These are phyloP conservation scores for Pandemis heparana DNA, from an alignment of 2,888 invertebrate genomes.

Conservation along the genomic window DNA sequence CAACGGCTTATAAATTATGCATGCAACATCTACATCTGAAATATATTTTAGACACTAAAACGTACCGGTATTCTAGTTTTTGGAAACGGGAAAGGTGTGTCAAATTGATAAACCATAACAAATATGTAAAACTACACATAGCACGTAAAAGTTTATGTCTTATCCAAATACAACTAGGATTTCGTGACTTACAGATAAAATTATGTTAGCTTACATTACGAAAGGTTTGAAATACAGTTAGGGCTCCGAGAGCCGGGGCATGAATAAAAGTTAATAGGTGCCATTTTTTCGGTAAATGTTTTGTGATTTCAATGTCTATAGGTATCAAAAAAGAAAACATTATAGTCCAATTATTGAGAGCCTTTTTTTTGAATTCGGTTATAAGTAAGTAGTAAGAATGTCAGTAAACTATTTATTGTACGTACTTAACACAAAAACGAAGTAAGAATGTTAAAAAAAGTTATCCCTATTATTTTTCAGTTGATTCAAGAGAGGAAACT, in stretches of 20 bases:
- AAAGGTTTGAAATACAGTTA: conserved; percentile 7
- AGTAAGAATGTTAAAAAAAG: too few relatives aligned
- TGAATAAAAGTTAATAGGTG: neutral
- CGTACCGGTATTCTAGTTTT: conserved; percentile 30
- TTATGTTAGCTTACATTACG: neutral
- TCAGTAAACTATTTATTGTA: too few relatives aligned
- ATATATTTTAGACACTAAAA: conserved; percentile 18
- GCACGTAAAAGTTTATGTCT: conserved; percentile 19
- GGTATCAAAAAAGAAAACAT: too few relatives aligned
- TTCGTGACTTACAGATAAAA: conserved; percentile 8
- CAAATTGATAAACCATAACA: conserved; percentile 9
- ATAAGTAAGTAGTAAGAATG: too few relatives aligned
- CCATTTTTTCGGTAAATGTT: neutral
- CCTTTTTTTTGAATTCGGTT: too few relatives aligned
- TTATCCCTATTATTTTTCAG: too few relatives aligned
- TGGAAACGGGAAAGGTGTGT: conserved; percentile 18
- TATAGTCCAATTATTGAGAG: too few relatives aligned
- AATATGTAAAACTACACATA: neutral
- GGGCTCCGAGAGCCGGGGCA: neutral
- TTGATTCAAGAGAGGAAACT: too few relatives aligned
- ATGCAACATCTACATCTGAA: conserved; percentile 15
- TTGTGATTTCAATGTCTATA: neutral
- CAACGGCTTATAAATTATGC: conserved; percentile 29
- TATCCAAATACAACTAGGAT: conserved; percentile 6
- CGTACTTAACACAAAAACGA: too few relatives aligned